Evolutionary conservation across 2,113 vertebrate species (phyloP), one percentile per base, ranked within the genome.

Genomic region (Lasiurus borealis): DNA sequence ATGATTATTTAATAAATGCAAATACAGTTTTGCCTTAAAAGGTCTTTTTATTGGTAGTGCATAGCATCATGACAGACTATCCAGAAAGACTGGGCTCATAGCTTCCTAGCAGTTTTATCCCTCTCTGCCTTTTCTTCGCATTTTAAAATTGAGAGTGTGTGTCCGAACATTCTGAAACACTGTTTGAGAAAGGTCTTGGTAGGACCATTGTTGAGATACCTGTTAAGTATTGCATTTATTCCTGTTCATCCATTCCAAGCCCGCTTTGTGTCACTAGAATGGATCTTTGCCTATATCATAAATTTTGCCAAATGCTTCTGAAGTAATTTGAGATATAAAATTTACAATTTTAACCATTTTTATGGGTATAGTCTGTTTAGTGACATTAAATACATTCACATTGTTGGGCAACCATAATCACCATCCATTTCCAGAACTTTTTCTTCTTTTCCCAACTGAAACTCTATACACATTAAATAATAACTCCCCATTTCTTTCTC

Each of bases 1-100:
- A 40, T 90, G 90, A 87, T 96, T 96, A 73, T 48, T 95, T 88
- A n/a, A 73, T 82, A 97, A 91, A 72, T 72, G 68, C 83, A 91
- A 34, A 93, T 50, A 44, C 34, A 66, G 14, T n/a, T 72, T 96
- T 95, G 68, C 40, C 48, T 94, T 89, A 91, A 91, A 83, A 85
- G 84, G 27, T 62, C 36, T 71, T 88, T 90, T 62, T 89, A 75
- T 82, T 82, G 86, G 76, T 73, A 36, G 54, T 36, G 12, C 19
- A 52, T 89, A 75, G 73, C 75, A 72, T 87, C 46, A 6, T 81
- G 59, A 77, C 75, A 86, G 64, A 85, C 34, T 59, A 48, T 19
- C 29, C 40, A 81, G 88, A 59, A 73, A 80, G 48, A 2, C 64
- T 66, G n/a, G 57, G 6, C 46, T 91, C 27, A n/a, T 18, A 54